Evolutionary conservation across 2,113 vertebrate genomes (phyloP).

Genomic region (Emberiza fucata): DNA sequence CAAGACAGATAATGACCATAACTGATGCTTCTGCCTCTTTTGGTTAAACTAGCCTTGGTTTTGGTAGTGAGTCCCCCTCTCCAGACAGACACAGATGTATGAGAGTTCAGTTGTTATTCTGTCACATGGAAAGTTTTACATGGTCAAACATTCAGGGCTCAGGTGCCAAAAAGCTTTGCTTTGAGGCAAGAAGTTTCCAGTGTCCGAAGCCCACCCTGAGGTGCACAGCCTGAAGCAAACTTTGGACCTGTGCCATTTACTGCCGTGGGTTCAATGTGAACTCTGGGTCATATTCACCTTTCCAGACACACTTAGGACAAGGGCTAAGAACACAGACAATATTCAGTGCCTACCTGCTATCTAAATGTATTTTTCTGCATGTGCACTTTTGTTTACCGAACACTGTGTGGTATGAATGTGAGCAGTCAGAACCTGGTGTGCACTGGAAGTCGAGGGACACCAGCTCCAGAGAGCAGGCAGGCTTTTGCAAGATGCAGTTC

Average conservation of each 20-base stretch:
- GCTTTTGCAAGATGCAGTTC: not conserved
- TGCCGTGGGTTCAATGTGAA: slow-evolving; percentile 29
- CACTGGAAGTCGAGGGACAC: slow-evolving; percentile 20
- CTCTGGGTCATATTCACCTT: not conserved
- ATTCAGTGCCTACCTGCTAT: slow-evolving; percentile 55
- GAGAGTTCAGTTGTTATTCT: not conserved
- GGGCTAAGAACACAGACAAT: slow-evolving; percentile 48
- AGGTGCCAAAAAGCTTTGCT: slow-evolving; percentile 14
- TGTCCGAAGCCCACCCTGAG: not conserved
- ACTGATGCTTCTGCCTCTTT: not conserved
- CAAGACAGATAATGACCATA: not conserved
- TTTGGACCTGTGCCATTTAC: slow-evolving; percentile 8
- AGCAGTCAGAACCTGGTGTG: slow-evolving; percentile 47
- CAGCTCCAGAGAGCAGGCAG: slow-evolving; percentile 16
- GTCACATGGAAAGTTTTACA: not conserved
- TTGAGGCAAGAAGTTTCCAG: not conserved
- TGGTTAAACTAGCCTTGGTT: not conserved
- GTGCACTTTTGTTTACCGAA: slow-evolving; percentile 64
- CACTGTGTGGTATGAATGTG: slow-evolving; percentile 57
- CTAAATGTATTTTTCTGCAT: slow-evolving; percentile 49
- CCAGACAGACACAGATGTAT: not conserved
- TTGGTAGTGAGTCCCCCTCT: not conserved
- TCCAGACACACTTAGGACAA: slow-evolving; percentile 16
- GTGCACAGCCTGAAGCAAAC: not conserved
- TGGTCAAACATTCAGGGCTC: not conserved